phyloP scores from a whole-genome alignment of 1,140 invertebrate genomes.

The Trichonephila clavipes region DNA sequence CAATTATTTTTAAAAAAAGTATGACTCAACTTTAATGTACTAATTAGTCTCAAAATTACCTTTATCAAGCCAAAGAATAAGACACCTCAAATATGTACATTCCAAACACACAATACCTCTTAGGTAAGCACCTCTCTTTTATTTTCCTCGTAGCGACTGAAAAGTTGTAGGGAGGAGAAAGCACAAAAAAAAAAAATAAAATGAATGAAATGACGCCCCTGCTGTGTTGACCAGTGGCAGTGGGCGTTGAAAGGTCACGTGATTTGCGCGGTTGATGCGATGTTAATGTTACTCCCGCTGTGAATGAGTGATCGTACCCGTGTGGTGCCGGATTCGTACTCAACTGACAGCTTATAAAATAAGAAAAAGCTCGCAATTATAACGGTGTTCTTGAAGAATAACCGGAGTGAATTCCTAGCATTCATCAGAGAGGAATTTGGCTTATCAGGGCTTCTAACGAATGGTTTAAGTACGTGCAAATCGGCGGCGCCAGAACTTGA shows the following conservation, averaged over 20 bases:
- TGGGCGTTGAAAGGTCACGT: conserved; percentile 48
- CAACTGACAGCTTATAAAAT: not conserved
- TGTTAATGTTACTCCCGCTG: conserved; percentile 46
- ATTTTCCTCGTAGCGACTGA: not conserved
- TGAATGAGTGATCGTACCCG: conserved; percentile 13
- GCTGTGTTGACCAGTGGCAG: conserved; percentile 30
- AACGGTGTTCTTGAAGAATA: conserved; percentile 25
- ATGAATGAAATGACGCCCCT: not conserved
- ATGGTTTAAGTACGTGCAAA: no score
- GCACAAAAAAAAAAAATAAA: not conserved
- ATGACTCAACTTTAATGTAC: no score
- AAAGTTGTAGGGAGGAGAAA: not conserved
- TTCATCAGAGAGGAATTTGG: not conserved
- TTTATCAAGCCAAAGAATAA: not conserved
- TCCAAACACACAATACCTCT: not conserved
- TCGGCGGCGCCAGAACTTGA: no score
- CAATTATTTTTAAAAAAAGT: no score
- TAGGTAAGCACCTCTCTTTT: not conserved
- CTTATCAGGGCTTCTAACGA: no score
- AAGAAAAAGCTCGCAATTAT: conserved; percentile 8
- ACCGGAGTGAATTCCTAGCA: not conserved
- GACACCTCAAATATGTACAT: not conserved
- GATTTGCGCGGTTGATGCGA: conserved; percentile 2
- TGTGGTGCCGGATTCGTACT: not conserved
- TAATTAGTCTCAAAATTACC: not conserved